phyloP scores from a whole-genome alignment of 2,888 invertebrate genomes.

The Drosophila parthenogenetica region DNA sequence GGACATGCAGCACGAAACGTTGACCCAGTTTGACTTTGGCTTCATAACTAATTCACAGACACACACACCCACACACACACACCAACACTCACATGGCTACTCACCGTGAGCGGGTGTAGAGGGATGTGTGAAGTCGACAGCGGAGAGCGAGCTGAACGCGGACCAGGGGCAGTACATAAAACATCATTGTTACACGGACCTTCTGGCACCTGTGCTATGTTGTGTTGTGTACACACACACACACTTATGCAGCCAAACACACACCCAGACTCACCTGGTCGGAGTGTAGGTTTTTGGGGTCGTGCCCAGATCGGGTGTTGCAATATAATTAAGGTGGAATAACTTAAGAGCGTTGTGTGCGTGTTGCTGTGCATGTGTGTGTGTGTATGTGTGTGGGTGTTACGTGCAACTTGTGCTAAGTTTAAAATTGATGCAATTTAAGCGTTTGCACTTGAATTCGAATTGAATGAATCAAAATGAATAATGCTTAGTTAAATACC shows the following conservation, averaged over 20 bases:
- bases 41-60: slow-evolving; percentile 82
- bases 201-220: slow-evolving; percentile 63
- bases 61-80: slow-evolving; percentile 31
- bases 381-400: slow-evolving; percentile 23
- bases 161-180: slow-evolving; percentile 67
- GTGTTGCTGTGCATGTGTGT: slow-evolving; percentile 1
- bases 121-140: not conserved
- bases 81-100: slow-evolving; percentile 22
- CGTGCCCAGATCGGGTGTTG: slow-evolving; percentile 58
- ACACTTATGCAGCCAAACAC: not conserved
- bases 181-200: slow-evolving; percentile 73
- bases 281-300: slow-evolving; percentile 27
- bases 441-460: slow-evolving; percentile 35
- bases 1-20: slow-evolving; percentile 53
- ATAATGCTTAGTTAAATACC: slow-evolving; percentile 23
- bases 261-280: slow-evolving; percentile 33
- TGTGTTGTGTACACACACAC: slow-evolving; percentile 55
- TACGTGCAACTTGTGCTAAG: slow-evolving; percentile 58
- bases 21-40: slow-evolving; percentile 82
- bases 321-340: slow-evolving; percentile 79
- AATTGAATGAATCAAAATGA: slow-evolving; percentile 14
- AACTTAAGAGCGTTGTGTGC: slow-evolving; percentile 64
- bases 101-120: not conserved
- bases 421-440: slow-evolving; percentile 67
- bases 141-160: slow-evolving; percentile 7